Base-by-base conservation (phyloP, 2,797 vertebrate genomes). In the Alectoris magna region DNA sequence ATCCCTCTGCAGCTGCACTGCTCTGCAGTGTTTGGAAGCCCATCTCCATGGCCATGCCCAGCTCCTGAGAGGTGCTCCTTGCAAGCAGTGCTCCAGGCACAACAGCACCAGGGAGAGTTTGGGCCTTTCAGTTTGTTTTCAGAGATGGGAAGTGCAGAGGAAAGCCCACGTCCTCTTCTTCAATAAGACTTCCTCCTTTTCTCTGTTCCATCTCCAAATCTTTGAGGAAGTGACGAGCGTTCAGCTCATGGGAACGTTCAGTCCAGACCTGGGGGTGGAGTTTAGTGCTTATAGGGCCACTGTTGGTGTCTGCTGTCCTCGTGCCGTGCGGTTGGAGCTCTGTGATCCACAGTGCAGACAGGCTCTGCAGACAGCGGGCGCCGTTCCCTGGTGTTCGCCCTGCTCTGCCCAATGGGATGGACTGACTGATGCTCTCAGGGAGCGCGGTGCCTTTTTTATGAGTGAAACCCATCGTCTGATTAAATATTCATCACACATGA, bases 401-500 rank as follows among this genome's bases (percentile, higher is more conserved):
- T 53, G 29, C 64, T 67, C 53, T 38, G 51, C 84, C 75, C 84
- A n/a, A 71, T 66, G 69, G 89, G 94, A 87, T 38, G 86, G 79
- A 88, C 66, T 43, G 79, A 88, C 66, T 43, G 84, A 2, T 26
- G 39, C 70, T 84, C 60, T 53, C 64, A 92, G 72, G 80, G 63
- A 90, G 31, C 13, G 0, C 0, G 55, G 16, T 14, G 19, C 69
- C 68, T 60, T 78, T 78, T 34, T 80, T 56, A 24, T 14, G 71
- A 91, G 67, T 31, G 80, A 79, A 85, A 84, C 74, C 85, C 88
- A 58, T 64, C 91, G 83, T 48, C 63, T 70, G 85, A 80, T 95
- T 79, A 85, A 96, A 95, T 91, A 96, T 96, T 95, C 93, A 95
- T 93, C 2, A 1, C 38, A 14, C 36, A 4, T 93, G 94, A 94